Evolutionary conservation across 2,113 vertebrate species (phyloP).

Genomic region (Gadus macrocephalus): DNA sequence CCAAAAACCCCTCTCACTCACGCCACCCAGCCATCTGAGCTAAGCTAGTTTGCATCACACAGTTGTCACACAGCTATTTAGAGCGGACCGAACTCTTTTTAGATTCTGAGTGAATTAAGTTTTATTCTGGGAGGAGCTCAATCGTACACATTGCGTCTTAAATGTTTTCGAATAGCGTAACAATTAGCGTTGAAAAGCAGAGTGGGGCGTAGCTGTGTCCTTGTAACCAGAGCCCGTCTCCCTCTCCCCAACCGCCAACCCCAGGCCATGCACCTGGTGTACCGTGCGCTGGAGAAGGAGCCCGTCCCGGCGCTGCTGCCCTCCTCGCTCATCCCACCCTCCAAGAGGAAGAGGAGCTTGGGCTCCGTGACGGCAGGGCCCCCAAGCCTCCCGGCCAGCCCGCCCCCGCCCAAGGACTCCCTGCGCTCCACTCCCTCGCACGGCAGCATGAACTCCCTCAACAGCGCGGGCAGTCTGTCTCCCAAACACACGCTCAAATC

Average conservation of each 20-base stretch:
- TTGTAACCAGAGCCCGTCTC: no score
- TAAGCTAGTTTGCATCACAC: no score
- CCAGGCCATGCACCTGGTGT: conserved; percentile 98
- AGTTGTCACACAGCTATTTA: no score
- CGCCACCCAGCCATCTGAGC: no score
- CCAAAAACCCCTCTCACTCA: no score
- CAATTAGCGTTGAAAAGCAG: no score
- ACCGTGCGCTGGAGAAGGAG: conserved; percentile 96
- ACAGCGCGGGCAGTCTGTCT: conserved; percentile 88
- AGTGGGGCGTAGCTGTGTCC: no score
- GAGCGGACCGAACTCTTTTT: no score
- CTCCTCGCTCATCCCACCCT: conserved; percentile 84
- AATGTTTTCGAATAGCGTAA: no score
- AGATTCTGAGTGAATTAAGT: no score
- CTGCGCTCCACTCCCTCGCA: conserved; percentile 93
- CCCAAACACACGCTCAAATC: conserved; percentile 90
- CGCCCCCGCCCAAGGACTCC: conserved; percentile 87
- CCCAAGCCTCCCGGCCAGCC: conserved; percentile 86
- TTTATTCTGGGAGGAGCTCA: no score
- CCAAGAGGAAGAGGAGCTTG: conserved; percentile 89
- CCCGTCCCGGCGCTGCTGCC: conserved; percentile 88
- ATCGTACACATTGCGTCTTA: no score
- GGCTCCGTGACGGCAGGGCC: conserved; percentile 73
- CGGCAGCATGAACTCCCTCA: conserved; percentile 88
- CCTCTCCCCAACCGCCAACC: conserved; percentile 18